Evolutionary conservation across 2,113 vertebrate genomes (phyloP), one percentile per base, ranked within the genome.

Genomic region (Trichomycterus rosablanca): DNA sequence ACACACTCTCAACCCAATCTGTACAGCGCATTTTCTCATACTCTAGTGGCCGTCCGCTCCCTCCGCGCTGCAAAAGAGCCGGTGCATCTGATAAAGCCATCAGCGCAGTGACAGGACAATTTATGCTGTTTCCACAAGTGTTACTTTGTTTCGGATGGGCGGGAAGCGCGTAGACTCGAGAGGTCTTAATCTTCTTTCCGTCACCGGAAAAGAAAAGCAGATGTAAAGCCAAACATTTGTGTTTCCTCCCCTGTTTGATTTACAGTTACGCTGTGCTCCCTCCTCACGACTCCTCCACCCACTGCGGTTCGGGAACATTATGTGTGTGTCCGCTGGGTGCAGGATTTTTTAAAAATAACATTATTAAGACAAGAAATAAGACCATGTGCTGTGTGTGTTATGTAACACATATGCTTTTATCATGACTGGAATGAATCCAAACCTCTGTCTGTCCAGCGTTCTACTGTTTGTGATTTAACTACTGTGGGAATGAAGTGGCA

Each of bases 71-170:
- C 18, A 16, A 63, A 60, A 60, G 49, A 54, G 57, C 46, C 12
- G 40, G 32, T 18, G 55, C 66, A 67, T 71, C 76, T 77, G 77
- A 78, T 72, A 82, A 81, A 84, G 73, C 61, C 71, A 78, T 79
- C 76, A 75, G 42, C 40, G 45, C 39, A 40, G 37, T 50, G 61
- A 58, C 68, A 73, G 71, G 55, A 44, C 35, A 61, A 61, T 76
- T 79, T 69, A 76, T 69, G 60, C 67, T 24, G 67, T 69, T 72
- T 51, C 45, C 68, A 70, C 59, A 66, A 76, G 74, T 66, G 43
- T 67, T 45, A 62, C 72, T 63, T 35, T 64, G 67, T 64, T 69
- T 43, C 23, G 56, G 50, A 66, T 59, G 55, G 53, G 45, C 16
- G 8, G 12, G 20, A 62, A 34, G 66, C 45, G 45, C 61, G 48